Base-by-base conservation (phyloP, 2,888 invertebrate genomes). In the Parelbella ahira region DNA sequence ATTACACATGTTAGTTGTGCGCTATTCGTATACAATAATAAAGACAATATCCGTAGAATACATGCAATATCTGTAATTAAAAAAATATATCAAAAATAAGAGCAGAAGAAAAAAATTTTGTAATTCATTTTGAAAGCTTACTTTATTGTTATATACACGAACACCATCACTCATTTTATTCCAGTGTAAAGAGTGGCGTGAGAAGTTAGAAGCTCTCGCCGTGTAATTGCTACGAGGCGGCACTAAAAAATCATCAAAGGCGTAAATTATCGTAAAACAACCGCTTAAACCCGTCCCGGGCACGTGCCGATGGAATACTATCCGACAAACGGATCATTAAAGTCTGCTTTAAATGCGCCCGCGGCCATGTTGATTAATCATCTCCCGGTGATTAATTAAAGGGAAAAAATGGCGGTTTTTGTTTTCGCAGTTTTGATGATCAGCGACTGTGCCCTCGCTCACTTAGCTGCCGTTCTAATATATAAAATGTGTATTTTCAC, bases 251-350 rank as follows among this genome's bases (percentile, higher is more conserved):
- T 67, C 60, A 65, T 72, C 66, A 63, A 56, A 55, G 60, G 50
- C 51, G 58, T 62, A 65, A 72, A 68, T 68, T 57, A 66, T 61
- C 56, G 59, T 60, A 51, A 59, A 60, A 57, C 64, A 56, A 56
- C 51, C 51, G 68, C 61, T 70, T 67, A 68, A 74, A 65, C 49
- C 70, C 70, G 50, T 72, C 69, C 73, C 51, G 64, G n/a, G 63
- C 69, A 66, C 67, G 67, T 63, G 69, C 63, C 62, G 60, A 66
- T 70, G 65, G 67, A 75, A 69, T 63, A 71, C 67, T 62, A 68
- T 69, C 71, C 68, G 58, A 73, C 75, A 76, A 77, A 73, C 68
- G 76, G 64, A 78, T 79, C 78, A 78, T 81, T 81, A 78, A 74
- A 73, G 68, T 63, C 71, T 65, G 63, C 58, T 76, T 71, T 66